Evolutionary conservation across 2,888 invertebrate species (phyloP).

Genomic region (Chrysotoxum bicinctum): DNA sequence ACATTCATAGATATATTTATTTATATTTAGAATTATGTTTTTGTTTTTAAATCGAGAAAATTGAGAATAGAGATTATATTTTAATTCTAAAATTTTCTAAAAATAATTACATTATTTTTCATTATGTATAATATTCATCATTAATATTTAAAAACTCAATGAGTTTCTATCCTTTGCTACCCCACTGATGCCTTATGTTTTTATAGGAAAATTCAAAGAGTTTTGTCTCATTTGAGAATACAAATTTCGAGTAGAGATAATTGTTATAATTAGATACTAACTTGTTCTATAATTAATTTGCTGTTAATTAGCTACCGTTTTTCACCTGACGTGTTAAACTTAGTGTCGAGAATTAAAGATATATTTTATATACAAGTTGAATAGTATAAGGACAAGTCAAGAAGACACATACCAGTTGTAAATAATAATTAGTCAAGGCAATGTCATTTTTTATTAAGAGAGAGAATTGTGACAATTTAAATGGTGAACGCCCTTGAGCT

Average conservation of each 20-base stretch:
- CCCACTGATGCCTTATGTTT: neutral
- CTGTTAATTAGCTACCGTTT: slow-evolving; percentile 35
- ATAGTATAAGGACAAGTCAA: neutral
- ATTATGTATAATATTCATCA: too few species aligned
- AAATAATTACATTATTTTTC: too few species aligned
- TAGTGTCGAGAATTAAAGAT: neutral
- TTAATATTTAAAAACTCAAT: neutral
- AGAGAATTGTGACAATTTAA: neutral
- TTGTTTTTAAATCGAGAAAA: too few species aligned
- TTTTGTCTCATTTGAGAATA: neutral
- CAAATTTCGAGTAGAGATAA: slow-evolving; percentile 18
- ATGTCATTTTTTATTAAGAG: neutral
- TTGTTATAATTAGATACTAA: slow-evolving; percentile 38
- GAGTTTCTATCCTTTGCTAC: neutral
- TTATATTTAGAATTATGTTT: too few species aligned
- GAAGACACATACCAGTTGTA: neutral
- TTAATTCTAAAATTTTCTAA: too few species aligned
- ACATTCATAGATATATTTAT: too few species aligned
- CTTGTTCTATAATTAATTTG: slow-evolving; percentile 26
- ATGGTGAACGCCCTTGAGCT: neutral
- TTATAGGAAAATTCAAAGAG: neutral
- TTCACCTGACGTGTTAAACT: neutral
- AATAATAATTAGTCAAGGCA: neutral
- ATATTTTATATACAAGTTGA: neutral
- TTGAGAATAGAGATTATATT: too few species aligned